Conservation (phyloP, 2,888 invertebrate species). For the Crossocerus cetratus region DNA sequence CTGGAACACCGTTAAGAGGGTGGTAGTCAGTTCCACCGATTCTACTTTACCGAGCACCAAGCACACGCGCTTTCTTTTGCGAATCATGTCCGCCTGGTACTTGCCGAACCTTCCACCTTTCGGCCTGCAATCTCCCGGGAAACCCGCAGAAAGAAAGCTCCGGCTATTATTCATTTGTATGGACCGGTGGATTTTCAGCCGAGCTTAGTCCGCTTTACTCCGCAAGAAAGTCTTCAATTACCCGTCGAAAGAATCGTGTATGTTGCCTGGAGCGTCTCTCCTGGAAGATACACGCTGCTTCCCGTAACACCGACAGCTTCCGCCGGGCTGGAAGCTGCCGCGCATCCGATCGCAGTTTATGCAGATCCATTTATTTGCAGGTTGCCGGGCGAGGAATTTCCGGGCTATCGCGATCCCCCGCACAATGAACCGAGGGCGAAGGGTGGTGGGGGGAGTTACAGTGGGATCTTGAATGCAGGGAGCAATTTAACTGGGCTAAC, state of each 20-base stretch:
- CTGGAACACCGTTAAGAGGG: too few species aligned
- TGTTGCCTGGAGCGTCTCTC: too few species aligned
- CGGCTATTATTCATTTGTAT: too few species aligned
- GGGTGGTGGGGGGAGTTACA: not conserved
- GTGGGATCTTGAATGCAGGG: not conserved
- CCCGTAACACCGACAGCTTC: not conserved
- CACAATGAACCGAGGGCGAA: too few species aligned
- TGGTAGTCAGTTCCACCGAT: too few species aligned
- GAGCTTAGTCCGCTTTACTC: constrained; percentile 34
- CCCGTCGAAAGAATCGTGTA: too few species aligned
- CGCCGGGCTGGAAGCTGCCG: not conserved
- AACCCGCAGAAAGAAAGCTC: too few species aligned
- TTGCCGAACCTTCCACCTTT: too few species aligned
- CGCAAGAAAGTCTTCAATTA: constrained; percentile 28
- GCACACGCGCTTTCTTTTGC: too few species aligned
- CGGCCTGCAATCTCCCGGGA: too few species aligned
- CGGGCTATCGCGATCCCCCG: not conserved
- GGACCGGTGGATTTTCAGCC: constrained; percentile 9
- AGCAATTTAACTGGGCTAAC: not conserved
- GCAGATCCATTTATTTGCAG: constrained; percentile 12
- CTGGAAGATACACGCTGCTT: not conserved
- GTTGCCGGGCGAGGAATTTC: not conserved
- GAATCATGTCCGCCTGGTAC: too few species aligned
- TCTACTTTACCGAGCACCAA: too few species aligned
- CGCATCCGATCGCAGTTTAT: constrained; percentile 13